A percentile compares a stretch with the other conserved stretches of the same genome.
Evolutionary conservation across 2,888 invertebrate genomes (phyloP).

Genomic region (Odontocolon sp.): DNA sequence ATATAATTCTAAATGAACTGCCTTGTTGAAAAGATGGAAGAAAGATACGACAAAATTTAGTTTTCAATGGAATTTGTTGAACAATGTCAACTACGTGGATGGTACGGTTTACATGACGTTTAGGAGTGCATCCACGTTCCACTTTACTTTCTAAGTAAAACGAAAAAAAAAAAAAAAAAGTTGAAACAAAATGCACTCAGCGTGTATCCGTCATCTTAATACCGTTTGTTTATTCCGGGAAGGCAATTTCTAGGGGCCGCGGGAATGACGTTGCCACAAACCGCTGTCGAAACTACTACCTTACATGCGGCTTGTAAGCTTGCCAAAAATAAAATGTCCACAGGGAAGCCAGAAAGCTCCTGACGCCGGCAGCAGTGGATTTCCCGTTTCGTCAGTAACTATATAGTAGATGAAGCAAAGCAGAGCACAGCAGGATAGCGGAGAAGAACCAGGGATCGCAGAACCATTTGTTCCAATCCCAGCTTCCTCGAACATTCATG

Average conservation of each 20-base stretch:
- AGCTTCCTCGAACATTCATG: conserved; percentile 16
- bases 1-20: no score
- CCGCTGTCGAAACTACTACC: conserved; percentile 39
- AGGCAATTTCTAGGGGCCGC: conserved; percentile 15
- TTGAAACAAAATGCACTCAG: conserved; percentile 13
- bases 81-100: no score
- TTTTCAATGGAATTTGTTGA: background rate
- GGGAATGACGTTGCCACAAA: conserved; percentile 25
- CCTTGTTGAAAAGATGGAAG: no score
- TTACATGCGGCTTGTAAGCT: conserved; percentile 60
- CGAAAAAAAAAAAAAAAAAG: background rate
- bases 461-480: conserved; percentile 44
- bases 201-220: conserved; percentile 43
- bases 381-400: conserved; percentile 19
- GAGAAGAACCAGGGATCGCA: conserved; percentile 22
- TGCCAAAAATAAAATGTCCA: conserved; percentile 63
- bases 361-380: conserved; percentile 15
- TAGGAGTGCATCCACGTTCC: background rate
- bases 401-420: background rate
- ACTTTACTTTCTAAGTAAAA: conserved; percentile 12
- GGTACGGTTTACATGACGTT: background rate
- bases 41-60: no score
- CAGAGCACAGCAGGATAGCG: background rate
- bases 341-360: conserved; percentile 32
- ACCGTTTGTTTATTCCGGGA: conserved; percentile 41